Evolutionary conservation across 2,113 vertebrate genomes (phyloP).

Genomic region (Drymodes brunneopygia): DNA sequence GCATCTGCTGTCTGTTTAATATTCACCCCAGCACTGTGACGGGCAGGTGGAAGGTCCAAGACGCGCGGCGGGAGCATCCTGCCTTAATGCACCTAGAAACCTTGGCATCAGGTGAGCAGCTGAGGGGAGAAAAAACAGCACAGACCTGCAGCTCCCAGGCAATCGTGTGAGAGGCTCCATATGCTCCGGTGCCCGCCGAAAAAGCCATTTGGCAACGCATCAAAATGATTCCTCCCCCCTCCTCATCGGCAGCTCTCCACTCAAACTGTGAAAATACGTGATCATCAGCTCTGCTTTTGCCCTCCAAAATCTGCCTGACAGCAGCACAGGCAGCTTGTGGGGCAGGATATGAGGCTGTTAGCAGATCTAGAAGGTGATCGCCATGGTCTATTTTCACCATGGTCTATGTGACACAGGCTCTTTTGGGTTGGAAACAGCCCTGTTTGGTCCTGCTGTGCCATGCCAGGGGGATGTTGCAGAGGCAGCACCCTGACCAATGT

Average conservation of each 20-base stretch:
- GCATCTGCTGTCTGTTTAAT: constrained; percentile 33
- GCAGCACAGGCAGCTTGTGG: background rate
- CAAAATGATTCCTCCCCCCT: background rate
- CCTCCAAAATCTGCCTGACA: background rate
- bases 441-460: background rate
- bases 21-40: background rate
- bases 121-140: background rate
- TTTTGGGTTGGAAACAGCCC: background rate
- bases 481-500: background rate
- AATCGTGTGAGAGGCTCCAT: background rate
- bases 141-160: background rate
- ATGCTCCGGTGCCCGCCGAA: background rate
- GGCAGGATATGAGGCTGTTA: background rate
- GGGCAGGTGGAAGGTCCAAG: background rate
- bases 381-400: background rate
- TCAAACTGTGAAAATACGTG: background rate
- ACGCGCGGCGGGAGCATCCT: background rate
- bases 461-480: background rate
- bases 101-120: background rate
- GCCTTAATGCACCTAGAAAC: constrained; percentile 28
- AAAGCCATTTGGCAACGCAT: background rate
- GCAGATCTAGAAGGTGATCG: background rate
- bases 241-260: background rate
- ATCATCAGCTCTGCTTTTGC: background rate
- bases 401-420: no score